These are phyloP conservation scores for Globia sparganii DNA, from an alignment of 2,888 invertebrate genomes.

Conservation along the genomic window DNA sequence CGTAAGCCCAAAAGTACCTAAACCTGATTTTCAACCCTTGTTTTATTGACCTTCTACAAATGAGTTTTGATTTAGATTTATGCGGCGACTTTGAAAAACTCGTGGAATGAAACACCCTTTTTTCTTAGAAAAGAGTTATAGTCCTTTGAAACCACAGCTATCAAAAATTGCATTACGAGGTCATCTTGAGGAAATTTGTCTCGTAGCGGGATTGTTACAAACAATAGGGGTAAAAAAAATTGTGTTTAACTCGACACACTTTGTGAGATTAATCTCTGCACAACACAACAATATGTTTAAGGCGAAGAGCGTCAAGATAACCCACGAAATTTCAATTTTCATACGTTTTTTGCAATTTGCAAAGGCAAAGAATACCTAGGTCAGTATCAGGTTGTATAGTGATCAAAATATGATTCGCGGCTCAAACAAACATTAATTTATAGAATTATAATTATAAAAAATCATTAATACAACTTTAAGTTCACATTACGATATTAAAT, in stretches of 20 bases:
- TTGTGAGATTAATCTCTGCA: conserved; percentile 37
- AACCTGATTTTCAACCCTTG: background rate
- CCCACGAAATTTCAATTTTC: background rate
- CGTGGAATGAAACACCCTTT: background rate
- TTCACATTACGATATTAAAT: no score
- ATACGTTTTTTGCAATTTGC: no score
- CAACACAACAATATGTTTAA: conserved; percentile 25
- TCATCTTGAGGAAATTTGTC: conserved; percentile 12
- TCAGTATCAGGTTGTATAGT: no score
- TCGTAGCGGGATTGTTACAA: conserved; percentile 66
- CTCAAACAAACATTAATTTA: no score
- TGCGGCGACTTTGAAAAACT: background rate
- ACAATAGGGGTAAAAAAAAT: conserved; percentile 82
- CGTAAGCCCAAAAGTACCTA: background rate
- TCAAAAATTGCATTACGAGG: conserved; percentile 3
- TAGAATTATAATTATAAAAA: no score
- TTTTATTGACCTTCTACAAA: background rate
- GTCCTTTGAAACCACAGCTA: background rate
- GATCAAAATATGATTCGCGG: no score
- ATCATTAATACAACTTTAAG: no score
- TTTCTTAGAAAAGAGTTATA: background rate
- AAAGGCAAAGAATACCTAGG: no score
- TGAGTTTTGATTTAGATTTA: conserved; percentile 1
- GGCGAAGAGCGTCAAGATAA: no score
- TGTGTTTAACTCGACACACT: conserved; percentile 60